Conservation (phyloP, 2,797 vertebrate species). For the Melanotaenia parkinsoni region DNA sequence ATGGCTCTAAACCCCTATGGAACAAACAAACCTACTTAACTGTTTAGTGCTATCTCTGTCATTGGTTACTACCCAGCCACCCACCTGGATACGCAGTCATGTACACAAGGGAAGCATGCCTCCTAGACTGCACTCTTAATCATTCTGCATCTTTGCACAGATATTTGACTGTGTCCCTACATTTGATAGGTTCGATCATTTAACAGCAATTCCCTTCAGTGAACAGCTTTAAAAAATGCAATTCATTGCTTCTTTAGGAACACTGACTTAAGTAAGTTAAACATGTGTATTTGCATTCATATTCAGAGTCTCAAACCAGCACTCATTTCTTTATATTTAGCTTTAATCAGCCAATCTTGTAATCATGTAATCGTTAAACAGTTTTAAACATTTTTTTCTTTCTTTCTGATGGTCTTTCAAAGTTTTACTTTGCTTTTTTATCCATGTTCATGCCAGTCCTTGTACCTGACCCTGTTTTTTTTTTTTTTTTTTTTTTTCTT, state of each 20-base stretch:
- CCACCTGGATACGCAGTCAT: slow-evolving; percentile 62
- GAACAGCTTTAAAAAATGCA: background rate
- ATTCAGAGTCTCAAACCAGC: background rate
- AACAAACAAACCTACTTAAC: slow-evolving; percentile 78
- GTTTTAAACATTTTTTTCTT: background rate
- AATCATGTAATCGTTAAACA: background rate
- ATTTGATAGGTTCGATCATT: slow-evolving; percentile 35
- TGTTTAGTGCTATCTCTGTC: slow-evolving; percentile 71
- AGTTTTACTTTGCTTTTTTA: background rate
- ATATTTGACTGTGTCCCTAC: slow-evolving; percentile 41
- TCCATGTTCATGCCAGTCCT: background rate
- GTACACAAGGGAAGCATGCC: slow-evolving; percentile 56
- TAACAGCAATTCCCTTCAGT: background rate
- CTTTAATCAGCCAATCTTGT: background rate
- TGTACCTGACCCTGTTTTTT: background rate
- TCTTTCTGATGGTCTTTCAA: background rate
- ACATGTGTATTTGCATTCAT: background rate
- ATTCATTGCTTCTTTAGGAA: slow-evolving; percentile 6
- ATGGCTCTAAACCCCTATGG: slow-evolving; percentile 60
- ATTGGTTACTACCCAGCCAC: slow-evolving; percentile 67
- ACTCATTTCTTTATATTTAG: background rate
- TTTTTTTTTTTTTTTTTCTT: no score
- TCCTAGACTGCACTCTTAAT: slow-evolving; percentile 55
- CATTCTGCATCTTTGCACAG: slow-evolving; percentile 56
- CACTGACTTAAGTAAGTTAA: slow-evolving; percentile 19